Base-by-base conservation (phyloP, 2,113 vertebrate species). In the Daboia siamensis region DNA sequence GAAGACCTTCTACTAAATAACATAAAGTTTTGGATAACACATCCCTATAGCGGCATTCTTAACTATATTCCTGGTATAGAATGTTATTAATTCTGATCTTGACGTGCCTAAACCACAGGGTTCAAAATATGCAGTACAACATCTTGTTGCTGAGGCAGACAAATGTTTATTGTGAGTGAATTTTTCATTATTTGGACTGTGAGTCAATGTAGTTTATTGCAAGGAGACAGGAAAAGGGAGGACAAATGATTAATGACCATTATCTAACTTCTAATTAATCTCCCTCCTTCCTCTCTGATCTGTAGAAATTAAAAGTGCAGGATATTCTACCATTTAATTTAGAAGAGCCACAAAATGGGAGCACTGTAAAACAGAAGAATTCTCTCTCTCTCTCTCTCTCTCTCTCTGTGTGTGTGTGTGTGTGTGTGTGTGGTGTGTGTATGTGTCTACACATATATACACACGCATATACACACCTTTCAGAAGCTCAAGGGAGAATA, bases 111-210 rank as follows among this genome's bases (percentile, higher is more conserved):
- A 56, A 56, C 51, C 33, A 56, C 33, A 85, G 69, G 46, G 69
- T 84, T 84, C 90, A 13, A 55, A 15, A 44, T 52, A 56, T 20
- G 10, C 52, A 85, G 69, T 56, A 13, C 26, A 84, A 90, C 21
- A 0, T 84, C 74, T 39, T 56, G 33, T 39, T 85, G 44, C 84
- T 90, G 90, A 56, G 33, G 13, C 33, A 56, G 52, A 44, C 64
- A 56, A 90, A 85, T 56, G 33, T 85, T 46, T 85, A 46, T 26
- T 15, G 9, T 26, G 90, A 39, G 3, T 56, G 21, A 33, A 84
- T 84, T 90, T 90, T 48, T 80, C 64, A 90, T 84, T 90, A 90
- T 90, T 80, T 90, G 69, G 52, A 85, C 46, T 90, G 46, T 80
- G 33, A 90, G 29, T 74, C 89, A 69, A 69, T 90, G 69, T 46